Conservation (phyloP, 2,797 vertebrate genomes). For the Characodon lateralis region DNA sequence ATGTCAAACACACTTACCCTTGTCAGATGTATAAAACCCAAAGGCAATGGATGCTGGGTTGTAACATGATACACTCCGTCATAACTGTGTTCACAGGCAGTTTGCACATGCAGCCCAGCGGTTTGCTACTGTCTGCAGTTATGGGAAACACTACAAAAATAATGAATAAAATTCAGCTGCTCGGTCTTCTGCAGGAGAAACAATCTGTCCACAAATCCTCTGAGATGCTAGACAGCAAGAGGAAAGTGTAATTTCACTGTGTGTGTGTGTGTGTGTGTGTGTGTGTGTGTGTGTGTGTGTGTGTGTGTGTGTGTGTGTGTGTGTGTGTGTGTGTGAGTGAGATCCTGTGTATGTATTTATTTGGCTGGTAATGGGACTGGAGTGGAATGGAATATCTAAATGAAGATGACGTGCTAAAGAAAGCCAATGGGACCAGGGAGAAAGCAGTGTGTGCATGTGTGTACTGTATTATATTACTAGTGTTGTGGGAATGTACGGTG, state of each 20-base stretch:
- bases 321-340: constrained; percentile 1
- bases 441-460: constrained; percentile 11
- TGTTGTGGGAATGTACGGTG: neutral
- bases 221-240: constrained; percentile 72
- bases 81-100: constrained; percentile 56
- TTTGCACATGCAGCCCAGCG: constrained; percentile 45
- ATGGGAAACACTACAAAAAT: constrained; percentile 50
- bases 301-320: constrained; percentile 12
- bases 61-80: constrained; percentile 47
- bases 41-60: constrained; percentile 30
- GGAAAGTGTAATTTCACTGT: constrained; percentile 13
- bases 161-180: constrained; percentile 61
- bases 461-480: constrained; percentile 16
- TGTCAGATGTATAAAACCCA: constrained; percentile 38
- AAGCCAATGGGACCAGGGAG: constrained; percentile 36
- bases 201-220: constrained; percentile 76
- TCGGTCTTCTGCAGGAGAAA: constrained; percentile 68
- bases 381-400: constrained; percentile 29
- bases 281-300: too few relatives aligned
- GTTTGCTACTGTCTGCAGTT: constrained; percentile 74
- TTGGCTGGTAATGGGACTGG: neutral
- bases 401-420: constrained; percentile 41
- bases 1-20: constrained; percentile 41
- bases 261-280: too few relatives aligned
- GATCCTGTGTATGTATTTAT: constrained; percentile 5